Conservation (phyloP, 2,113 vertebrate genomes). For the Thinocorus orbignyianus region DNA sequence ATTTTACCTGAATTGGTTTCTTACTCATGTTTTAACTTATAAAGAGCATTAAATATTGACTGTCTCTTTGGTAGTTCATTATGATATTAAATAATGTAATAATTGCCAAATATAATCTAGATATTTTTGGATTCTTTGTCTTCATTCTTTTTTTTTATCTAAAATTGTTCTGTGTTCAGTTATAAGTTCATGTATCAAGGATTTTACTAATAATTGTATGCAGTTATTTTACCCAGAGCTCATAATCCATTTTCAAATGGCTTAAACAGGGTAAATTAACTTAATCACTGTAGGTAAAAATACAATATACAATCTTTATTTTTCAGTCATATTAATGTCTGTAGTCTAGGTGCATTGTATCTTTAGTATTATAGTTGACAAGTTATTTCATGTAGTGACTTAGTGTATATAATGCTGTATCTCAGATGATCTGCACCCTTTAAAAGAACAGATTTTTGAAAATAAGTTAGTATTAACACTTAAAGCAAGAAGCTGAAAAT, state of each 20-base stretch:
- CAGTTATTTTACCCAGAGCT: background rate
- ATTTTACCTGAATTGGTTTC: no score
- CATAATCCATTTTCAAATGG: background rate
- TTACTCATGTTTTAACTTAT: no score
- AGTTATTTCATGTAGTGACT: background rate
- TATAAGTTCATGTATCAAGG: background rate
- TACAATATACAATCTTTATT: background rate
- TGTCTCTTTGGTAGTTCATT: no score
- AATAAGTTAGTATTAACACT: background rate
- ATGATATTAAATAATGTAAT: no score
- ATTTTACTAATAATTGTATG: background rate
- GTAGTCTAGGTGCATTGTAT: background rate
- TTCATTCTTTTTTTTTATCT: no score
- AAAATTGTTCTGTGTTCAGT: no score
- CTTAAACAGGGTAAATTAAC: background rate
- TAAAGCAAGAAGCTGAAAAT: no score
- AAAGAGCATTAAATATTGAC: no score
- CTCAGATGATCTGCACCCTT: background rate
- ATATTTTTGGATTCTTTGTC: no score
- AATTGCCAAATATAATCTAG: no score
- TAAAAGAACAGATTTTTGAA: background rate
- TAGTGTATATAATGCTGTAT: background rate
- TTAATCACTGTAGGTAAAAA: background rate
- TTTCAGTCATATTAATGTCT: background rate
- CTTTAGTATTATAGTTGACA: background rate